Conservation (phyloP, 2,888 invertebrate species). For the Dinocampus coccinellae region DNA sequence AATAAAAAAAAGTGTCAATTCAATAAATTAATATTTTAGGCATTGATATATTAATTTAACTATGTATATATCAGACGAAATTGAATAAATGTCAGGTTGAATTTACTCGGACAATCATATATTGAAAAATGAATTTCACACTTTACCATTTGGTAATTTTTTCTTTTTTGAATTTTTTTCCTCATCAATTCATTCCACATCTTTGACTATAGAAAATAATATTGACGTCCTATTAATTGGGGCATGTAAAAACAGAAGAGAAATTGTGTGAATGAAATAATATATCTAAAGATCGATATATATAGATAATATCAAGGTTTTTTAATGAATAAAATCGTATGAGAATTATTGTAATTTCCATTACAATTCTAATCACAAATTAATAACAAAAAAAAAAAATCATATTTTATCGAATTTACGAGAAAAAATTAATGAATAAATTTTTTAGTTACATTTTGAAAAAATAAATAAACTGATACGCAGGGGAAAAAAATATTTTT, state of each 20-base stretch:
- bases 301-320: no score
- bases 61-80: no score
- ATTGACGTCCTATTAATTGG: slow-evolving; percentile 29
- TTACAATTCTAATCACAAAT: no score
- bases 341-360: no score
- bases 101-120: background rate
- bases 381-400: no score
- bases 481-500: background rate
- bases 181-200: background rate
- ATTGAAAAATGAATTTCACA: background rate
- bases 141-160: background rate
- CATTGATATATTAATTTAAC: background rate
- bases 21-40: background rate
- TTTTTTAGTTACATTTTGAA: no score
- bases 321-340: no score
- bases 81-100: background rate
- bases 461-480: no score
- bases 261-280: background rate
- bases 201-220: slow-evolving; percentile 25
- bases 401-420: no score
- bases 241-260: background rate
- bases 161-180: no score
- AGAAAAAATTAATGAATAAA: no score
- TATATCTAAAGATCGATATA: no score
- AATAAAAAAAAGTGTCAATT: background rate